Evolutionary conservation across 2,113 vertebrate genomes (phyloP), one percentile per base, ranked within the genome.

Genomic region (Oreocharis arfaki): DNA sequence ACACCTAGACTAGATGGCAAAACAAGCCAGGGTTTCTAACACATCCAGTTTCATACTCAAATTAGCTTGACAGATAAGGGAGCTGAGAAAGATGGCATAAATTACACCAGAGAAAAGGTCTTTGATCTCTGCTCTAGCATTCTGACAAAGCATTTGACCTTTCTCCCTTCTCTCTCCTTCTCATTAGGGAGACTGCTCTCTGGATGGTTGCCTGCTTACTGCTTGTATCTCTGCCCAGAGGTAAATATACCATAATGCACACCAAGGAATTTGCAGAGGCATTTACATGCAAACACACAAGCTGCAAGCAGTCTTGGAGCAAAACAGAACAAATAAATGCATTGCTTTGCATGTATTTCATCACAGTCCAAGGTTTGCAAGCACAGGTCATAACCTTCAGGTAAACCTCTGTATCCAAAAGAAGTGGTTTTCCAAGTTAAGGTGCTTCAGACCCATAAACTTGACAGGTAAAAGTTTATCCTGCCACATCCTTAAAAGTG

Each of bases 101-200:
- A 7, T 65, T 59, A 47, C 8, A 14, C 35, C 35, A 32, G 35
- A 75, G 27, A 16, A 86, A 55, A 74, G 8, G 26, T 70, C 42
- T 88, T 77, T 86, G 46, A 63, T 74, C 63, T 65, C 67, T 84
- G 52, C 76, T 63, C 46, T 63, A 77, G 47, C 42, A 24, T n/a
- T 68, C 52, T 84, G 68, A 93, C 57, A 73, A 84, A 79, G 32
- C 74, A 42, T 81, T 89, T 35, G 9, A 42, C 56, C 78, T 96
- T 88, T 96, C 53, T 95, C 47, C 84, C 73, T 82, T 60, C 83
- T 80, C 68, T 95, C 59, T 95, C 52, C 94, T 71, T 56, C 67
- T 70, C 57, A 53, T 55, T 90, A 97, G 96, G 96, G 69, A 87
- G 73, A 46, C 73, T 79, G 80, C 49, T 93, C 18, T 87, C 83